phyloP scores from a whole-genome alignment of 2,797 vertebrate species.

The Fratercula arctica region DNA sequence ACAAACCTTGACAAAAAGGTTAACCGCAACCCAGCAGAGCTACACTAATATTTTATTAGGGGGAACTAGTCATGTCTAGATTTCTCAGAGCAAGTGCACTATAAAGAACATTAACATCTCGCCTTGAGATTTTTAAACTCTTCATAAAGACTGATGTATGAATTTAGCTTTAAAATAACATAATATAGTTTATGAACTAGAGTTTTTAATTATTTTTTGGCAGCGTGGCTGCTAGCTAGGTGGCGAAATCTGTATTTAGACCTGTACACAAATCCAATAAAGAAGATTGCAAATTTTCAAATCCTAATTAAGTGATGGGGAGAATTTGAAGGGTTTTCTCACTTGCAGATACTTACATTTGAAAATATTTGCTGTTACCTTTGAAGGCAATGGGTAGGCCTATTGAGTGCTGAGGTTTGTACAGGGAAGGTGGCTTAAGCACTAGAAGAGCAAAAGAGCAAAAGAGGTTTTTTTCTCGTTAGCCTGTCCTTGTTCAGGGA shows the following conservation, averaged over 20 bases:
- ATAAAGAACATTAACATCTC: conserved; percentile 45
- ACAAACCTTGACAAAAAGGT: conserved; percentile 70
- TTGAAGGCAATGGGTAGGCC: background rate
- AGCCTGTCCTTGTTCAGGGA: no score
- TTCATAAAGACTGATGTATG: conserved; percentile 29
- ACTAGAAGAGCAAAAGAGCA: background rate
- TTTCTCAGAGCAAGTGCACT: conserved; percentile 66
- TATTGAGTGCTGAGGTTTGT: background rate
- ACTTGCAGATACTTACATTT: background rate
- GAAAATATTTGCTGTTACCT: background rate
- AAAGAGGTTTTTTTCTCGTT: background rate
- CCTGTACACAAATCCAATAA: background rate
- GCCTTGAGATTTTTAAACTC: conserved; percentile 50
- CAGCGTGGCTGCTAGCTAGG: background rate
- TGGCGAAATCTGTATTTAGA: background rate
- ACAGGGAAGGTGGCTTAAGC: background rate
- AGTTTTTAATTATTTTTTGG: background rate
- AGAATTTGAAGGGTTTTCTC: background rate
- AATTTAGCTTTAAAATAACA: background rate
- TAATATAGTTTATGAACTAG: background rate
- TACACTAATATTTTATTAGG: conserved; percentile 74
- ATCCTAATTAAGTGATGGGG: background rate
- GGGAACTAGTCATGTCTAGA: conserved; percentile 7
- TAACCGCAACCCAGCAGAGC: conserved; percentile 72
- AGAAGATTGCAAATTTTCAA: background rate